A percentile compares a stretch with the other conserved stretches of the same genome.
These are phyloP conservation scores for Hypocryptadius cinnamomeus DNA, from an alignment of 2,113 vertebrate genomes.

Conservation along the genomic window DNA sequence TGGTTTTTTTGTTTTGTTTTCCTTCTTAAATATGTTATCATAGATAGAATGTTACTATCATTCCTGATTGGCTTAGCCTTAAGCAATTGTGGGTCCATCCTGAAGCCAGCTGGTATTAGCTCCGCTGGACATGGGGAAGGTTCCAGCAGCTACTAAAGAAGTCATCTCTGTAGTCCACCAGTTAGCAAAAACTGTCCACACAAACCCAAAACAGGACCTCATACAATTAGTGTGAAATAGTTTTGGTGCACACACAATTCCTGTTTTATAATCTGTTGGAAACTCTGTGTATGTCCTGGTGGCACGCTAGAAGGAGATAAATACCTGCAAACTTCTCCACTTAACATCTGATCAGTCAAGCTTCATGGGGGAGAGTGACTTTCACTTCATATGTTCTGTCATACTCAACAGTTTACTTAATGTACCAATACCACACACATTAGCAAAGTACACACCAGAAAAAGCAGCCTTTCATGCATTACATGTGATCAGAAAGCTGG, in stretches of 20 bases:
- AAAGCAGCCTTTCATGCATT: neutral
- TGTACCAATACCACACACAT: neutral
- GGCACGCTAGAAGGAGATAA: neutral
- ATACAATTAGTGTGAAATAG: neutral
- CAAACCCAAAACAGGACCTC: neutral
- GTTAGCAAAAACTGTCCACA: neutral
- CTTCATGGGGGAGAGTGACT: neutral
- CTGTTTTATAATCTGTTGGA: neutral
- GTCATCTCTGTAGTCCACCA: neutral
- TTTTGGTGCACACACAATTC: neutral
- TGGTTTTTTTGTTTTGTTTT: too few species aligned
- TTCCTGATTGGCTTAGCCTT: neutral
- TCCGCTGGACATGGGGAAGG: neutral
- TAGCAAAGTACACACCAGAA: conserved; percentile 17
- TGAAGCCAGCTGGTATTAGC: neutral
- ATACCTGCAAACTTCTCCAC: neutral
- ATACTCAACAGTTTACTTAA: neutral
- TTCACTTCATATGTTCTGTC: neutral
- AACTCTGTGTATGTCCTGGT: neutral
- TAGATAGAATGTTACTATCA: neutral
- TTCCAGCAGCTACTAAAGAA: neutral
- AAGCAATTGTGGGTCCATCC: too few species aligned
- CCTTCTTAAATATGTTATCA: neutral
- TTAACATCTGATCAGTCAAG: neutral
- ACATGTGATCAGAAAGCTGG: neutral